Evolutionary conservation across 2,113 vertebrate genomes (phyloP), one percentile per base, ranked within the genome.

Genomic region (Acrocephalus arundinaceus): DNA sequence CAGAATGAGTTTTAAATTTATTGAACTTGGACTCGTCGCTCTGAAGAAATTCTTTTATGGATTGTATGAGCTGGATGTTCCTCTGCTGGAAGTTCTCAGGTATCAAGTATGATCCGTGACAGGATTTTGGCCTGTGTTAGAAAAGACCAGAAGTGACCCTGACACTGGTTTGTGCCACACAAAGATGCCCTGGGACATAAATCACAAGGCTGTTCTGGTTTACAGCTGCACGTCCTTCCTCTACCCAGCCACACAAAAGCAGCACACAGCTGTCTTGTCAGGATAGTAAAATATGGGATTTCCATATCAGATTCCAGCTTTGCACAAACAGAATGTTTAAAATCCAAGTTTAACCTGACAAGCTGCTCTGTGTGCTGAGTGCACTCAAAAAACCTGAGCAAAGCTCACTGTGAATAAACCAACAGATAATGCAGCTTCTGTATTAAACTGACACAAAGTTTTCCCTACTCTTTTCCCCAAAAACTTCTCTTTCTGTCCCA

Each of bases 1-100:
- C 98, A 24, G 99, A 99, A 77, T 98, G 98, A 59, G 98, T 99
- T 96, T 99, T 99, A 82, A 99, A 99, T 94, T 99, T 97, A 95
- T 98, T 99, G 97, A 99, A 99, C 95, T 98, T 98, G 59, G 98
- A 98, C 97, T 99, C 99, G 1, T 99, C 98, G 0, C 99, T 98
- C 70, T 98, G 97, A 31, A 99, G 98, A 57, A 98, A 98, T 78
- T 98, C 98, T 88, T 98, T 99, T 91, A 99, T 99, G 55, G 99
- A 99, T 83, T 99, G 98, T 91, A 99, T 99, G 21, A 99, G 98
- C 93, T 99, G 98, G 82, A 99, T 97, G 97, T 99, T 99, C 95
- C 99, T 98, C 85, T 99, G 98, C 76, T 99, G 98, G 93, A 99
- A 99, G 97, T 99, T 98, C 22, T 99, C 99, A 4, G 99, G 99